phyloP scores from a whole-genome alignment of 1,140 invertebrate species.

The Papilio machaon region DNA sequence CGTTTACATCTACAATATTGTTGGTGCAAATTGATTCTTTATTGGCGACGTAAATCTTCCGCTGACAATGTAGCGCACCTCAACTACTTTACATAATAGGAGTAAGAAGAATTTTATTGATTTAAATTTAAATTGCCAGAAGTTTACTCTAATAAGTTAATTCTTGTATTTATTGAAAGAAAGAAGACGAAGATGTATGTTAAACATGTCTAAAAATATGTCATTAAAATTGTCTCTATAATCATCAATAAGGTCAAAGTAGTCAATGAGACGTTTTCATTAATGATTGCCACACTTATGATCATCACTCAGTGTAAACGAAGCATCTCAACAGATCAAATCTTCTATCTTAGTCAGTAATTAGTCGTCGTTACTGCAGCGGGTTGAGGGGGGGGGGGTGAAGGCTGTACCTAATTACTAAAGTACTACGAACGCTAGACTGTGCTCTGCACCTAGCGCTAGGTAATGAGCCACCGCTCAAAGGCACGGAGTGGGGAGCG shows the following conservation, averaged over 20 bases:
- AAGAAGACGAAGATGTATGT: neutral
- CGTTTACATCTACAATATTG: slow-evolving; percentile 41
- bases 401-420: slow-evolving; percentile 56
- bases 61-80: neutral
- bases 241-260: too few species aligned
- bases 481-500: slow-evolving; percentile 40
- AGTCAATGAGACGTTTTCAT: too few species aligned
- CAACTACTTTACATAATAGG: neutral
- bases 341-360: neutral
- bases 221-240: too few species aligned
- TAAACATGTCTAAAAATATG: too few species aligned
- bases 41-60: slow-evolving; percentile 8
- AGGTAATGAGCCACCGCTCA: slow-evolving; percentile 59
- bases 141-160: neutral
- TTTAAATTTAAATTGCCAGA: neutral
- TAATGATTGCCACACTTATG: neutral
- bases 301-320: neutral
- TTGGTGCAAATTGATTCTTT: slow-evolving; percentile 43
- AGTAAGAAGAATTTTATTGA: neutral
- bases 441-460: slow-evolving; percentile 54
- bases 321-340: neutral
- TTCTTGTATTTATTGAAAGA: neutral
- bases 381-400: neutral
- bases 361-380: slow-evolving; percentile 4
- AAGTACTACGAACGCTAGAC: slow-evolving; percentile 59